Percentiles rank a stretch among this genome's conserved stretches.
phyloP scores from a whole-genome alignment of 2,113 vertebrate genomes.

The Nycticorax nycticorax region DNA sequence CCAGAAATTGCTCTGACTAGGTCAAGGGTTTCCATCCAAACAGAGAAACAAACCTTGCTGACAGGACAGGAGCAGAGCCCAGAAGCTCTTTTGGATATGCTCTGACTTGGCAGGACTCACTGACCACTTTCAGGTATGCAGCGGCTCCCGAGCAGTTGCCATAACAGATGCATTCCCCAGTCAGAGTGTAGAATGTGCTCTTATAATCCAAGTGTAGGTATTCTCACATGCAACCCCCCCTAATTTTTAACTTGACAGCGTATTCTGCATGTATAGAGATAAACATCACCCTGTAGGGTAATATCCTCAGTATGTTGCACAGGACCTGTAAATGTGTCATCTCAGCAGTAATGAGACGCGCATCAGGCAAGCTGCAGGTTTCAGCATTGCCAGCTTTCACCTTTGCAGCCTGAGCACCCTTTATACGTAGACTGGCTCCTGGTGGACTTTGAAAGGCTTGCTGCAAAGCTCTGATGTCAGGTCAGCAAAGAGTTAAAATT shows the following conservation, averaged over 20 bases:
- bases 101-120: not conserved
- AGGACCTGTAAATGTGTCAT: rapidly evolving
- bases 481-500: not conserved
- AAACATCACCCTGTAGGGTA: not conserved
- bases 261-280: not conserved
- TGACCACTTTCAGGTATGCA: not conserved
- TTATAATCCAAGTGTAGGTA: not conserved
- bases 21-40: not conserved
- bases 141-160: not conserved
- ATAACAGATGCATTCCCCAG: not conserved
- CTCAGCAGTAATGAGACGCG: not conserved
- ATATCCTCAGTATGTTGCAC: not conserved
- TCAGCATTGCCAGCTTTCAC: not conserved
- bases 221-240: not conserved
- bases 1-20: not conserved
- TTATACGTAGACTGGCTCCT: not conserved
- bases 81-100: not conserved
- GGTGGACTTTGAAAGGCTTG: not conserved
- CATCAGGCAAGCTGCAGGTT: rapidly evolving
- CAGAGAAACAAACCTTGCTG: not conserved
- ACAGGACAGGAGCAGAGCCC: not conserved
- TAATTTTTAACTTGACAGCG: not conserved
- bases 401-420: not conserved
- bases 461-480: rapidly evolving
- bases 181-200: not conserved